These are phyloP conservation scores for Festucalex cinctus DNA, from an alignment of 2,113 vertebrate genomes.

Conservation along the genomic window DNA sequence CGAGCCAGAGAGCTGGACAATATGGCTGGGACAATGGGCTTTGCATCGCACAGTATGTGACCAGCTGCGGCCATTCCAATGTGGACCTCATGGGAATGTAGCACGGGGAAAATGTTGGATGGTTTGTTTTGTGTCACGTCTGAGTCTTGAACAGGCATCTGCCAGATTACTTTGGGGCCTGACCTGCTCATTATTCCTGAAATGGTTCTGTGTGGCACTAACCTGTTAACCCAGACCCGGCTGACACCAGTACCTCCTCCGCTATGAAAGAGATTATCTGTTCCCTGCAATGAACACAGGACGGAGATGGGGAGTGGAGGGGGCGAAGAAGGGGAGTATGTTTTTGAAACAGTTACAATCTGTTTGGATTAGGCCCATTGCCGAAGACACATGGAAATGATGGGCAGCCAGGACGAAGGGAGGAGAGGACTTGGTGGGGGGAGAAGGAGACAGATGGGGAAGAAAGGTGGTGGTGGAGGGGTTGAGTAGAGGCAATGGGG, in stretches of 20 bases:
- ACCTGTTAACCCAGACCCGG: conserved; percentile 62
- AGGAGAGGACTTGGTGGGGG: conserved; percentile 54
- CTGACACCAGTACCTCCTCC: conserved; percentile 59
- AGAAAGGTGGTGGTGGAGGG: conserved; percentile 50
- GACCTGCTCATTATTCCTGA: conserved; percentile 42
- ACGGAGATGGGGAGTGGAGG: conserved; percentile 43
- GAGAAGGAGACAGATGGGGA: conserved; percentile 52
- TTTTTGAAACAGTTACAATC: conserved; percentile 72
- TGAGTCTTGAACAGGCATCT: conserved; percentile 61
- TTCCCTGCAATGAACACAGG: conserved; percentile 40
- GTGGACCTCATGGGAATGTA: conserved; percentile 27
- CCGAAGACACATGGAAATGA: conserved; percentile 63
- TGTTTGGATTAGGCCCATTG: conserved; percentile 66
- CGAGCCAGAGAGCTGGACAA: conserved; percentile 39
- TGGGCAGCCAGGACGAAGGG: conserved; percentile 50
- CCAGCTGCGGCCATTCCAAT: conserved; percentile 58
- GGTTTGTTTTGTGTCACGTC: conserved; percentile 48
- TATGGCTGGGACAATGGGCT: conserved; percentile 54
- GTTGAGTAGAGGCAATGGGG: conserved; percentile 36
- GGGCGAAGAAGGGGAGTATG: conserved; percentile 53
- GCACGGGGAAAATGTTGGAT: conserved; percentile 12
- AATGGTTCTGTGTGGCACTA: conserved; percentile 53
- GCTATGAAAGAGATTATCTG: conserved; percentile 66
- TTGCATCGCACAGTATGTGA: conserved; percentile 38
- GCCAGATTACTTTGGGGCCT: conserved; percentile 60